Evolutionary conservation across 1,140 invertebrate genomes (phyloP).

Genomic region (Drosophila aff.): DNA sequence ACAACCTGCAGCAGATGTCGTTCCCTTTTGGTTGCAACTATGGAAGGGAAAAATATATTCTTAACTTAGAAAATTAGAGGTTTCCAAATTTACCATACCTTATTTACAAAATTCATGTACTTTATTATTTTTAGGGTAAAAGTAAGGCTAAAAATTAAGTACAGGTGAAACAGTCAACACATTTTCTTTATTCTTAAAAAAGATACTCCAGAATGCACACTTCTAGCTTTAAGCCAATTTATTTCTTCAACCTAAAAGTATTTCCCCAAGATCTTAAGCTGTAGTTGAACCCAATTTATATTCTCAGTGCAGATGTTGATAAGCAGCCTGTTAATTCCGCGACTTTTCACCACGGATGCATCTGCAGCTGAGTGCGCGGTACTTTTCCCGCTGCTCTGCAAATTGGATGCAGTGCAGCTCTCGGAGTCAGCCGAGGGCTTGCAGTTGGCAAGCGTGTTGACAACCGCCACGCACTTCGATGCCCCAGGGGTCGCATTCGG

Average conservation of each 20-base stretch:
- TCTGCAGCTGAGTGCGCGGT: conserved; percentile 11
- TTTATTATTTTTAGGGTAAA: too few species aligned
- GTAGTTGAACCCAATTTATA: background rate
- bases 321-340: conserved; percentile 9
- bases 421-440: conserved; percentile 8
- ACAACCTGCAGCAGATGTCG: conserved; percentile 54
- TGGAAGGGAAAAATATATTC: background rate
- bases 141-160: too few species aligned
- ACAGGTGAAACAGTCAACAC: too few species aligned
- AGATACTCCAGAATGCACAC: background rate
- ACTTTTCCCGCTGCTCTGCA: conserved; percentile 42
- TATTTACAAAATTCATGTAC: background rate
- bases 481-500: conserved; percentile 13
- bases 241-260: background rate
- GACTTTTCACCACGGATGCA: conserved; percentile 10
- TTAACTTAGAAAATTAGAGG: background rate
- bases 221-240: background rate
- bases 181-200: too few species aligned
- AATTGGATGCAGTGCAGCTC: conserved; percentile 62
- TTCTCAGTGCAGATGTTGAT: conserved; percentile 3
- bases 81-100: background rate
- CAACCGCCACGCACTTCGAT: conserved; percentile 49
- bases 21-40: conserved; percentile 26
- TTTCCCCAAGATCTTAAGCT: background rate
- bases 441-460: conserved; percentile 65